These are phyloP conservation scores for Micromys minutus DNA, from an alignment of 2,113 vertebrate species.

Conservation along the genomic window DNA sequence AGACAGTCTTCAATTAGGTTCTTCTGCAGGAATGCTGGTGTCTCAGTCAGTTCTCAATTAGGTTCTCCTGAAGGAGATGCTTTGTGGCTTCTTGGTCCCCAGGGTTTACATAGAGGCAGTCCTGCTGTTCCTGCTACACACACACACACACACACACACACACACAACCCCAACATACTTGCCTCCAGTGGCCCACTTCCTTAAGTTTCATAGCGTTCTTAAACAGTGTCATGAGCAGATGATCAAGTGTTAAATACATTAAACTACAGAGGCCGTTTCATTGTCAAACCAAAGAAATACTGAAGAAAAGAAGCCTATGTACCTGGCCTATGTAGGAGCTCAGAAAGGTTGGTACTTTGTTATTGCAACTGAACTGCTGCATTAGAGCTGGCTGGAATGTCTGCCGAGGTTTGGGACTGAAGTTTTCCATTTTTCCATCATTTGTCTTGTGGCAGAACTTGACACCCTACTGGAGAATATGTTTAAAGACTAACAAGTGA, in stretches of 20 bases:
- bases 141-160: too few relatives aligned
- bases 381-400: not conserved
- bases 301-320: not conserved
- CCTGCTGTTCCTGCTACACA: not conserved
- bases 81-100: too few relatives aligned
- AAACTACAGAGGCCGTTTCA: too few relatives aligned
- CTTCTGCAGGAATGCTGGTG: too few relatives aligned
- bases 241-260: not conserved
- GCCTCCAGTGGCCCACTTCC: not conserved
- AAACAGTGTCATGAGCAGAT: not conserved
- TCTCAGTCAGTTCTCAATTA: too few relatives aligned
- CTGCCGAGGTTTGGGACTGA: not conserved
- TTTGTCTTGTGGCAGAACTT: not conserved
- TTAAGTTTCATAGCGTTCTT: not conserved
- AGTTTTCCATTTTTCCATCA: not conserved
- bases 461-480: not conserved
- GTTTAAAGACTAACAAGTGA: not conserved
- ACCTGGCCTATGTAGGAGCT: too few relatives aligned
- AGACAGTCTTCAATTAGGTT: too few relatives aligned
- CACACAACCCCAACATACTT: not conserved
- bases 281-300: not conserved
- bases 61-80: too few relatives aligned
- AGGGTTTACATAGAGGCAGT: too few relatives aligned
- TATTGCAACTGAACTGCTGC: too few relatives aligned
- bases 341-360: not conserved